Evolutionary conservation across 2,113 vertebrate genomes (phyloP).

Genomic region (Chrysochloris asiatica): DNA sequence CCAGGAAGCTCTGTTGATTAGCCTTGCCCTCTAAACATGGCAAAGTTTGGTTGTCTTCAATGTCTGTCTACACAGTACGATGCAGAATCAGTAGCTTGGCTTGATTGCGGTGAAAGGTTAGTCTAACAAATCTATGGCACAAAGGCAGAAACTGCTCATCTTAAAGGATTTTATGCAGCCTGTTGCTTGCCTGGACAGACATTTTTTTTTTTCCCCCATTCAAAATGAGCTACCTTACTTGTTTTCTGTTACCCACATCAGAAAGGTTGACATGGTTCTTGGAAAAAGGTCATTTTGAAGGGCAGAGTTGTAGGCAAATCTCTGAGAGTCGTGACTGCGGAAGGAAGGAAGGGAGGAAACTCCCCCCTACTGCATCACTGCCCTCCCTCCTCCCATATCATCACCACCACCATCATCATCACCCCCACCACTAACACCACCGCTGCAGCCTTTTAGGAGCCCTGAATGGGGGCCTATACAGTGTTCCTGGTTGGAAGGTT

Average conservation of each 20-base stretch:
- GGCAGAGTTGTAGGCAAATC: constrained; percentile 82
- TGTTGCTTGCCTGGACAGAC: constrained; percentile 43
- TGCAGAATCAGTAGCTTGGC: background rate
- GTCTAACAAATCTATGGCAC: background rate
- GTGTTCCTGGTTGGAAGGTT: constrained; percentile 22
- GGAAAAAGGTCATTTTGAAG: constrained; percentile 91
- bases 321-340: constrained; percentile 76
- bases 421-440: background rate
- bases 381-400: constrained; percentile 43
- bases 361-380: constrained; percentile 58
- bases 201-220: background rate
- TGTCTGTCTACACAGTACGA: background rate
- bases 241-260: background rate
- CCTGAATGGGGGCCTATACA: background rate
- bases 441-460: constrained; percentile 21
- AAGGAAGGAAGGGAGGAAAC: constrained; percentile 51
- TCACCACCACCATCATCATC: constrained; percentile 12
- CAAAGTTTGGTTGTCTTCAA: background rate
- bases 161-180: constrained; percentile 19
- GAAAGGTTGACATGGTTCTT: constrained; percentile 49
- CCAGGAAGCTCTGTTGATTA: background rate
- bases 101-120: background rate
- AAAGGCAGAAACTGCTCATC: background rate
- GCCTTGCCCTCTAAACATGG: background rate
- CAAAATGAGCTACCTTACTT: constrained; percentile 19